These are phyloP conservation scores for Talpa occidentalis DNA, from an alignment of 2,113 vertebrate species.

Conservation along the genomic window DNA sequence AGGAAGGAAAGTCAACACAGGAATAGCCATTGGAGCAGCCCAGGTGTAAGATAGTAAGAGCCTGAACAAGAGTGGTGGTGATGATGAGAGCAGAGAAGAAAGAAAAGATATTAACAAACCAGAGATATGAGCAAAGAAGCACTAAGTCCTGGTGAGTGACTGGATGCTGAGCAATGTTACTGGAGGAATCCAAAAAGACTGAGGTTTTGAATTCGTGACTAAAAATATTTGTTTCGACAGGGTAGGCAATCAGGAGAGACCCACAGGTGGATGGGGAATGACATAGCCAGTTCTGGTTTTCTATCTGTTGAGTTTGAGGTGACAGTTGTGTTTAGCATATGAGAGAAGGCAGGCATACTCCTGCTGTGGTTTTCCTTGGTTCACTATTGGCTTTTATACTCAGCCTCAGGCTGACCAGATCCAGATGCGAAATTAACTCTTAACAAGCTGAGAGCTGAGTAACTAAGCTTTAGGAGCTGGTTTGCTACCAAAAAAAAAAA, in stretches of 20 bases:
- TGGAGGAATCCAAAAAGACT: background rate
- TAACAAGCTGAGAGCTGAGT: background rate
- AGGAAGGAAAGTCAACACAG: background rate
- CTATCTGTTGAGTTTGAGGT: background rate
- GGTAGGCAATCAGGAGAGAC: background rate
- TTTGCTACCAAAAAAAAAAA: background rate
- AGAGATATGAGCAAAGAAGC: background rate
- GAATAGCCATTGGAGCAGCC: background rate
- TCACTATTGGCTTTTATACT: background rate
- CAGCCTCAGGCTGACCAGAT: background rate
- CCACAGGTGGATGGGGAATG: background rate
- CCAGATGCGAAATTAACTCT: slow-evolving; percentile 60
- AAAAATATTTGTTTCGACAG: background rate
- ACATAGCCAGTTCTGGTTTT: background rate
- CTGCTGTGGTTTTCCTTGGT: background rate
- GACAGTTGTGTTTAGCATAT: background rate
- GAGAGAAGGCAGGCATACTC: background rate
- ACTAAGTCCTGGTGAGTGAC: background rate
- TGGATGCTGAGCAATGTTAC: background rate
- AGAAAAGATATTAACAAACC: background rate
- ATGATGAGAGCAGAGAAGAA: background rate
- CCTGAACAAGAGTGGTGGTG: background rate
- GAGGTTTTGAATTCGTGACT: background rate
- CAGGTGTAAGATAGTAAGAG: background rate
- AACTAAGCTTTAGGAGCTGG: background rate